These are phyloP conservation scores for Orchestia grillus DNA, from an alignment of 1,140 invertebrate genomes.

Conservation along the genomic window DNA sequence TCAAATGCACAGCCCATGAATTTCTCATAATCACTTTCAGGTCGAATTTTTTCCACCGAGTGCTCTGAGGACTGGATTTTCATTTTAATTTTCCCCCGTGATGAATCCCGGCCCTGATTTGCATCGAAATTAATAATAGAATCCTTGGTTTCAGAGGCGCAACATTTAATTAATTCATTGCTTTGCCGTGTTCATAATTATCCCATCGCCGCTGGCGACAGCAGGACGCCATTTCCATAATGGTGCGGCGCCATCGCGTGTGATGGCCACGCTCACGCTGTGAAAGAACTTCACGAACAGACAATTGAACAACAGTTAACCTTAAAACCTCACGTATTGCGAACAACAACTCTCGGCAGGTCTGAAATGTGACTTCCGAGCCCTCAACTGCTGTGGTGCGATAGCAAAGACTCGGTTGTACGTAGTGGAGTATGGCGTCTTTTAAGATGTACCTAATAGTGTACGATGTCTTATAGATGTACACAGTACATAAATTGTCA, in stretches of 20 bases:
- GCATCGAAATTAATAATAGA: conserved; percentile 1
- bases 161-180: background rate
- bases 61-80: background rate
- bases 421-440: too few relatives aligned
- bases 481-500: too few relatives aligned
- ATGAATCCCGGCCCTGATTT: background rate
- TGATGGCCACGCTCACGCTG: too few relatives aligned
- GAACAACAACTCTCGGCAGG: too few relatives aligned
- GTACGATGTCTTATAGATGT: too few relatives aligned
- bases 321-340: too few relatives aligned
- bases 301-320: background rate
- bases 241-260: background rate
- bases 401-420: too few relatives aligned
- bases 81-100: background rate
- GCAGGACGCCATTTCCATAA: background rate
- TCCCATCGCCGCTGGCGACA: background rate
- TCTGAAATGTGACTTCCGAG: too few relatives aligned
- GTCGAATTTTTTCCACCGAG: background rate
- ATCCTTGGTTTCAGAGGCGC: background rate
- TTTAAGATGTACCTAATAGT: too few relatives aligned
- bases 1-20: background rate
- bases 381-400: too few relatives aligned
- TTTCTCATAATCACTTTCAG: background rate
- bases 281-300: background rate
- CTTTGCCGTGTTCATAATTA: background rate